Conservation (phyloP, 2,888 invertebrate genomes). For the Tuberolachnus salignus region DNA sequence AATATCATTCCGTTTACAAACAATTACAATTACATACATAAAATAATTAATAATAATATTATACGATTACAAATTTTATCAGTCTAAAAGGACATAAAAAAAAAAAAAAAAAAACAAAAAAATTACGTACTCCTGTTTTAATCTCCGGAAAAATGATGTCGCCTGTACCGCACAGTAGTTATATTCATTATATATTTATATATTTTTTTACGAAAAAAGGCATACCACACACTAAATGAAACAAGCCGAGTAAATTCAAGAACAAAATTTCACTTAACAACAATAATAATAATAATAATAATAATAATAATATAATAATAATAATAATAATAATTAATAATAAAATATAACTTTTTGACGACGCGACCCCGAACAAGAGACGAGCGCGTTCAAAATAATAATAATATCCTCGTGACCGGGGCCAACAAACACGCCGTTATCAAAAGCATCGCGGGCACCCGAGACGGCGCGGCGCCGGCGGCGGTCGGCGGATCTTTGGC, state of each 20-base stretch:
- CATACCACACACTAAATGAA: neutral
- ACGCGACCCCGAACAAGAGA: no score
- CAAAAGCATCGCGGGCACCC: neutral
- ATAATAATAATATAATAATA: conserved; percentile 40
- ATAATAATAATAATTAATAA: neutral
- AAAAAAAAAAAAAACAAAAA: conserved; percentile 25
- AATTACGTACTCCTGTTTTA: no score
- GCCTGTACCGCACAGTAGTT: no score
- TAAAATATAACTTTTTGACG: conserved; percentile 3
- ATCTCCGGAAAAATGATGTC: conserved; percentile 9
- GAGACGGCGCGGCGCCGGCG: neutral
- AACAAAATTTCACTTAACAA: conserved; percentile 46
- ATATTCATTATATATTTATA: no score
- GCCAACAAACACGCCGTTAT: conserved; percentile 1
- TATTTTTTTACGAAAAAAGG: no score
- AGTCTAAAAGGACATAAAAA: conserved; percentile 48
- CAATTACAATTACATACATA: neutral
- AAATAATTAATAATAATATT: neutral
- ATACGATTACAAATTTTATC: conserved; percentile 51
- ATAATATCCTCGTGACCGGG: conserved; percentile 34
- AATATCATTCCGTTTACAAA: no score
- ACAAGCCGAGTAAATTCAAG: conserved; percentile 46
- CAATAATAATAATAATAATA: conserved; percentile 17
- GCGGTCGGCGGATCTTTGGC: conserved; percentile 8
- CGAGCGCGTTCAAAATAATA: neutral